These are phyloP conservation scores for Clunio marinus DNA, from an alignment of 2,888 invertebrate genomes.

Conservation along the genomic window DNA sequence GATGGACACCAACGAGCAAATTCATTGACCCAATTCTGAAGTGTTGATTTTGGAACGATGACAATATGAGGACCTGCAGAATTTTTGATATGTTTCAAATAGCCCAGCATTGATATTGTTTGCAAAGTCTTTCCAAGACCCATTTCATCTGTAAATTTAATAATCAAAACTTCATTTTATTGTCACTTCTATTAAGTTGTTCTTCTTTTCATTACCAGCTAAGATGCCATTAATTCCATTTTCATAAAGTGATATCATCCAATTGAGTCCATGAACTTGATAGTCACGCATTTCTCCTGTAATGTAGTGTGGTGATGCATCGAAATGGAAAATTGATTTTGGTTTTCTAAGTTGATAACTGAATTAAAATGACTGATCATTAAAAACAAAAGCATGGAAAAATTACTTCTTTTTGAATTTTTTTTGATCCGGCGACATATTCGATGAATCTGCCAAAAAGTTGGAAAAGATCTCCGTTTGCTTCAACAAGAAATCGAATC, in stretches of 20 bases:
- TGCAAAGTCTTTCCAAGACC: slow-evolving; percentile 98
- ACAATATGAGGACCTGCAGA: slow-evolving; percentile 95
- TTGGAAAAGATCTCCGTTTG: slow-evolving; percentile 99
- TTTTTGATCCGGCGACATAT: slow-evolving; percentile 61
- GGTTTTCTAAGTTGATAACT: slow-evolving; percentile 81
- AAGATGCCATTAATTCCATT: slow-evolving; percentile 98
- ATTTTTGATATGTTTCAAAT: slow-evolving; percentile 92
- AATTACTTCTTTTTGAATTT: no score
- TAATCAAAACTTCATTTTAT: background rate
- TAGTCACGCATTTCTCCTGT: slow-evolving; percentile 95
- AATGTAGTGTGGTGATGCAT: slow-evolving; percentile 83
- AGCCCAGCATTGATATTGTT: slow-evolving; percentile 94
- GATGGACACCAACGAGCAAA: slow-evolving; percentile 97
- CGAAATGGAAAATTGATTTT: slow-evolving; percentile 82
- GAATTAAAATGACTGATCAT: slow-evolving; percentile 96
- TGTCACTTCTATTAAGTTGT: no score
- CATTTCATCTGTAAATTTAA: background rate
- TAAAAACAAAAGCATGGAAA: slow-evolving; percentile 54
- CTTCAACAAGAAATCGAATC: slow-evolving; percentile 93
- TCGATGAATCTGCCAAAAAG: slow-evolving; percentile 81
- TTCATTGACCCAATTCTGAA: slow-evolving; percentile 98
- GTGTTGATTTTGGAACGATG: slow-evolving; percentile 97
- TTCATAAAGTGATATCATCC: slow-evolving; percentile 99
- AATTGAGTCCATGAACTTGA: slow-evolving; percentile 94
- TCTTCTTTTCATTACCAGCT: slow-evolving; percentile 79